Base-by-base conservation (phyloP, 2,888 invertebrate species). In the Ophion ventricosus region DNA sequence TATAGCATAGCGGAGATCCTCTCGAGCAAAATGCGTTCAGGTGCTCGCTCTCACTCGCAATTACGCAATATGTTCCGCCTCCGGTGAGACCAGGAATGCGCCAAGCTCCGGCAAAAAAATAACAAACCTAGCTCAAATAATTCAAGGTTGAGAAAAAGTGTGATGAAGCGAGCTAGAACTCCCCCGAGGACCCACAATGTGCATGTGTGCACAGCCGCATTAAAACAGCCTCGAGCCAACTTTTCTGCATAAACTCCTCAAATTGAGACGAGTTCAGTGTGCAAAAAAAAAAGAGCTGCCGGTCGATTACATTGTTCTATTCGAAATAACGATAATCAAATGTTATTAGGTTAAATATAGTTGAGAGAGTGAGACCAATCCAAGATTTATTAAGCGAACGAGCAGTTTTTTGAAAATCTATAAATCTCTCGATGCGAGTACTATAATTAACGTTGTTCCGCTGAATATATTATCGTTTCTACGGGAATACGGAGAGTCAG, bases 1-100 rank as follows among this genome's bases (percentile, higher is more conserved):
- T 85, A 75, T 82, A 57, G 56, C 63, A 69, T 25, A 64, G 66
- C 69, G 49, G 78, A 75, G 73, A 75, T 81, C 29, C 69, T 64
- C 43, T 66, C n/a, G 5, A 26, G 74, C 56, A 57, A 76, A 76
- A 76, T 76, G 57, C 63, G 75, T 80, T 89, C 85, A 82, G 84
- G 82, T 86, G 85, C 84, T 59, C 82, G 56, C 64, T 59, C 56
- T 72, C 76, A n/a, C 74, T 76, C 77, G 88, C 88, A 90, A 90
- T 90, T 90, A 90, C 86, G 88, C 89, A 89, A 89, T 86, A 83
- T 86, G 85, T 88, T 90, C 86, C 84, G 86, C 81, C 85, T 79
- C 72, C 79, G 82, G 64, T n/a, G 61, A 80, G 81, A 72, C 73
- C 74, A 79, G 86, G 86, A 87, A 89, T 87, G 87, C 76, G 26